phyloP scores from a whole-genome alignment of 2,888 invertebrate species.

The Agrotis segetum region DNA sequence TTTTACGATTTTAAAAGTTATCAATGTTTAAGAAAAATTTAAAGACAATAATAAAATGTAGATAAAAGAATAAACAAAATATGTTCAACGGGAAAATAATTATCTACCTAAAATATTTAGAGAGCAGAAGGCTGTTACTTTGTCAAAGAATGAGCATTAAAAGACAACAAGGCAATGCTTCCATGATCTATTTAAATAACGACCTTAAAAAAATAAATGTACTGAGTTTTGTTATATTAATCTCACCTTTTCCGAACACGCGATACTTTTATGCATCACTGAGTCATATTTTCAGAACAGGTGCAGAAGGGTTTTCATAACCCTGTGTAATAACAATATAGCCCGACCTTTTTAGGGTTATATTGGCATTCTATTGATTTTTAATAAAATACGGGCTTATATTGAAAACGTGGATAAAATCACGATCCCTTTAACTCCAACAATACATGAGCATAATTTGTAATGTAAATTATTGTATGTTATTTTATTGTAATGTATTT shows the following conservation, averaged over 20 bases:
- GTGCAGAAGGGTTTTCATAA: slow-evolving; percentile 49
- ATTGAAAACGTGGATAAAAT: slow-evolving; percentile 39
- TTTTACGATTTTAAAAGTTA: no score
- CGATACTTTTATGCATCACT: slow-evolving; percentile 40
- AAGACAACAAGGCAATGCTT: no score
- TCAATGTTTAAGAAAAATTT: no score
- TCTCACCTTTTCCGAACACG: slow-evolving; percentile 22
- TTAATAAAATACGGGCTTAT: slow-evolving; percentile 27
- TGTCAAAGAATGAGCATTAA: no score
- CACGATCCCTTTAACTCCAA: background rate
- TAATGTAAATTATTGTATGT: slow-evolving; percentile 15
- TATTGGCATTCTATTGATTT: slow-evolving; percentile 38
- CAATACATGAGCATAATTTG: slow-evolving; percentile 7
- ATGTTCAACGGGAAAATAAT: no score
- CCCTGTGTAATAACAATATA: slow-evolving; percentile 26
- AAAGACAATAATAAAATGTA: no score
- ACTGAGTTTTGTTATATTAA: background rate
- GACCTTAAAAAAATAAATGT: slow-evolving; percentile 7
- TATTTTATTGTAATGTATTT: slow-evolving; percentile 10
- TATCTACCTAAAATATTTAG: no score
- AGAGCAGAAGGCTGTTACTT: no score
- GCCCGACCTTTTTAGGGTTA: slow-evolving; percentile 44
- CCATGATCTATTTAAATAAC: slow-evolving; percentile 18
- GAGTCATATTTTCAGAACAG: slow-evolving; percentile 35
- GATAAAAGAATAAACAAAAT: no score